phyloP scores from a whole-genome alignment of 37 sponge, comb jelly and placozoan genomes.

The Chondrilla cf. caribensis region DNA sequence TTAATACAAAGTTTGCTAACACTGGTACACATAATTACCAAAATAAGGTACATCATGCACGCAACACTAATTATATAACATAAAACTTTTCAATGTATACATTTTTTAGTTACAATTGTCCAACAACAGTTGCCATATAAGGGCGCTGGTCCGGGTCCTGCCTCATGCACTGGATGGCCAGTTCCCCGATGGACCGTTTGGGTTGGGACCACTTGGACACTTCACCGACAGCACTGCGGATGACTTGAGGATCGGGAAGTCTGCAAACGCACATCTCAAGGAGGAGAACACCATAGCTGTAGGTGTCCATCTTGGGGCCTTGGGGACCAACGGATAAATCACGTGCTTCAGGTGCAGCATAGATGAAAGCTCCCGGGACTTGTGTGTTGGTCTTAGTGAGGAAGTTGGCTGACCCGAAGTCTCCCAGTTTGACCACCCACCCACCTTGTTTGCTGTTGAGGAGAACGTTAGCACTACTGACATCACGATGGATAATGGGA shows the following conservation, averaged over 20 bases:
- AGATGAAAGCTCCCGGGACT: constrained; percentile 60
- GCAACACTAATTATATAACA: no score
- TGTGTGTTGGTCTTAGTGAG: constrained; percentile 19
- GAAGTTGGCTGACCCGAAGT: constrained; percentile 81
- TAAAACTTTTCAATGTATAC: no score
- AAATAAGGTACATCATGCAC: background rate
- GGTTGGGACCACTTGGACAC: background rate
- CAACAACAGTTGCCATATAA: background rate
- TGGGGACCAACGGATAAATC: constrained; percentile 23
- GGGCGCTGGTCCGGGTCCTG: background rate
- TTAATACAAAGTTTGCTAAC: no score
- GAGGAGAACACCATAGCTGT: constrained; percentile 73
- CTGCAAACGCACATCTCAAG: constrained; percentile 31
- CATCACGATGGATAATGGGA: constrained; percentile 73
- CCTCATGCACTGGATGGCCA: background rate
- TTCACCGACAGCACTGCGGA: background rate
- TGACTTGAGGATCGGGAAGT: constrained; percentile 24
- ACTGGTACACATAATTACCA: no score
- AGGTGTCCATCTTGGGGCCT: constrained; percentile 72
- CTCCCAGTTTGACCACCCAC: constrained; percentile 70
- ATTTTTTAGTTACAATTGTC: background rate
- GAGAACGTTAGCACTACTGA: constrained; percentile 75
- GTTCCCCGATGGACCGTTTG: background rate
- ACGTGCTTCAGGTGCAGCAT: constrained; percentile 68
- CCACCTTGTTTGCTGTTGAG: constrained; percentile 27